Percentiles rank a stretch among this genome's conserved stretches.
Evolutionary conservation across 1,140 invertebrate species (phyloP).

Genomic region (Formica exsecta): DNA sequence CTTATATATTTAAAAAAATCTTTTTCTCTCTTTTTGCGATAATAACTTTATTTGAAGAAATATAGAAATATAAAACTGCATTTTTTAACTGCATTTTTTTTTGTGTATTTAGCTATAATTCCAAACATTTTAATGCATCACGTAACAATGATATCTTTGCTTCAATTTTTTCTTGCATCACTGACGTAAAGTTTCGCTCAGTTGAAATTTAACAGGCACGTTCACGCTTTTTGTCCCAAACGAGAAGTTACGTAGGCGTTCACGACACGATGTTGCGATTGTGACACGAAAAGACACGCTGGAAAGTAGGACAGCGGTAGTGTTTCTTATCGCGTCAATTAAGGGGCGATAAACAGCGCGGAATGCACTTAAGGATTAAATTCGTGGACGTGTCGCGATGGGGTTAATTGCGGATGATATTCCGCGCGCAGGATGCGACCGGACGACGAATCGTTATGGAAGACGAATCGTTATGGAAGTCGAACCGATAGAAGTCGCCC

Average conservation of each 20-base stretch:
- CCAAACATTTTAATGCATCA: not conserved
- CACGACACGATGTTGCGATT: not conserved
- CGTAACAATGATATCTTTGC: not conserved
- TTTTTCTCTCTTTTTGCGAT: not conserved
- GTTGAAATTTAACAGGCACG: not conserved
- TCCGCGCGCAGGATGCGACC: not conserved
- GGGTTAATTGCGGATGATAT: slow-evolving; percentile 37
- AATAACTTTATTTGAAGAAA: not conserved
- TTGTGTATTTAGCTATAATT: not conserved
- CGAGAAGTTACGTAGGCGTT: slow-evolving; percentile 19
- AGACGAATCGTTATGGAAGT: not conserved
- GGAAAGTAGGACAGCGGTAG: slow-evolving; percentile 36
- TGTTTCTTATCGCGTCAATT: slow-evolving; percentile 35
- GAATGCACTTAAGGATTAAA: slow-evolving; percentile 40
- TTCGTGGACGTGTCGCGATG: slow-evolving; percentile 1
- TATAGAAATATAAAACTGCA: not conserved
- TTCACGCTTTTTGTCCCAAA: slow-evolving; percentile 4
- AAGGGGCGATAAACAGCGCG: slow-evolving; percentile 34
- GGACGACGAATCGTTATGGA: not conserved
- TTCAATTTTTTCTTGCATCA: not conserved
- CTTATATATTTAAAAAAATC: not conserved
- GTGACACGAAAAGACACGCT: slow-evolving; percentile 7
- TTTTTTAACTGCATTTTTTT: not conserved
- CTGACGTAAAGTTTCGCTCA: slow-evolving; percentile 15
- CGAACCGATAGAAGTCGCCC: slow-evolving; percentile 2